Conservation (phyloP, 2,113 vertebrate genomes). For the Carettochelys insculpta region DNA sequence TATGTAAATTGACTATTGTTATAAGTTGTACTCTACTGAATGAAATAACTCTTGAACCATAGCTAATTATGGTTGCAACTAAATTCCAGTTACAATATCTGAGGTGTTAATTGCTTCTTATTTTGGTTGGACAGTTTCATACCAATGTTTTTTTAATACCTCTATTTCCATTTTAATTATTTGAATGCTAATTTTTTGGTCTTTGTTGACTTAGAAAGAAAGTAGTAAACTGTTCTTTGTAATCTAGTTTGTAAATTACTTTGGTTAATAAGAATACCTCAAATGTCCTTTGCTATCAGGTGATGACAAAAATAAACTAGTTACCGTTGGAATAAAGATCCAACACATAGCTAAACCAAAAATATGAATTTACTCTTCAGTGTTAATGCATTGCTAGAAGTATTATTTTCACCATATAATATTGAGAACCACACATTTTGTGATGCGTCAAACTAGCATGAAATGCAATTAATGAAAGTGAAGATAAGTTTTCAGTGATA, state of each 20-base stretch:
- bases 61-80: constrained; percentile 40
- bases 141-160: not conserved
- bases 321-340: not conserved
- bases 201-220: not conserved
- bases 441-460: not conserved
- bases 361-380: not conserved
- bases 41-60: constrained; percentile 43
- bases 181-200: constrained; percentile 21
- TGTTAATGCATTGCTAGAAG: not conserved
- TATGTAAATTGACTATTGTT: constrained; percentile 29
- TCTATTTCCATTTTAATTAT: constrained; percentile 8
- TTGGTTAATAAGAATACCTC: not conserved
- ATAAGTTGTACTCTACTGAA: constrained; percentile 37
- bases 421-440: constrained; percentile 10
- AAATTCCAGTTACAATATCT: constrained; percentile 42
- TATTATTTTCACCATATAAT: not conserved
- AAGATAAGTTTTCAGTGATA: not conserved
- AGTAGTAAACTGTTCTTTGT: not conserved
- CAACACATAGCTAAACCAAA: not conserved
- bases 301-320: constrained; percentile 1
- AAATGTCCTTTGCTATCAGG: not conserved
- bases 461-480: not conserved
- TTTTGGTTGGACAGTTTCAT: constrained; percentile 14
- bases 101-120: constrained; percentile 18
- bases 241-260: not conserved